A percentile compares a stretch with the other conserved stretches of the same genome.
Evolutionary conservation across 2,888 invertebrate genomes (phyloP).

Genomic region (Agelastica alni): DNA sequence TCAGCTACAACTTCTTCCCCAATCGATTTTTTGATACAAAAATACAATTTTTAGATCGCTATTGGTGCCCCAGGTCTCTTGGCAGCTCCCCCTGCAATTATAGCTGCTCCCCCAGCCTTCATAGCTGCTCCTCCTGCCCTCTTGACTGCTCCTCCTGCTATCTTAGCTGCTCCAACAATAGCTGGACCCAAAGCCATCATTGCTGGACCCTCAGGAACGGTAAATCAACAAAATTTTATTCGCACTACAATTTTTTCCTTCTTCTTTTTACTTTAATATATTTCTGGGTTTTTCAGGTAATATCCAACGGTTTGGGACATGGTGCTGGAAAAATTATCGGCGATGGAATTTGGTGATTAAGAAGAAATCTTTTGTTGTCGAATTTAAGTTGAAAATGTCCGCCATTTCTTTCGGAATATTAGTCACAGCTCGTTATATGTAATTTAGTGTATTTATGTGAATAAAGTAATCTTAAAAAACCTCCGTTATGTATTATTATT

Average conservation of each 20-base stretch:
- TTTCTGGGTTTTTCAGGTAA: background rate
- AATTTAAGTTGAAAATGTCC: too few relatives aligned
- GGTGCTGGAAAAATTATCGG: background rate
- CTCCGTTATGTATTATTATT: too few relatives aligned
- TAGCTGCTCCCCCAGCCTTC: background rate
- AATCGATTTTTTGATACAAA: too few relatives aligned
- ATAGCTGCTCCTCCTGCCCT: constrained; percentile 5
- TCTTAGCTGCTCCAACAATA: background rate
- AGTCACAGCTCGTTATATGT: too few relatives aligned
- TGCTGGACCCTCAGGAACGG: constrained; percentile 35
- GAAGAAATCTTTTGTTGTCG: too few relatives aligned
- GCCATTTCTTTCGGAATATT: too few relatives aligned
- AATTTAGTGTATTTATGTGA: too few relatives aligned
- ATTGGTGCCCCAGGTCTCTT: constrained; percentile 34
- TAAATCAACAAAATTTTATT: constrained; percentile 2
- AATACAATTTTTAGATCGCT: too few relatives aligned
- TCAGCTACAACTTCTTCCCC: too few relatives aligned
- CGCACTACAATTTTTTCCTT: too few relatives aligned
- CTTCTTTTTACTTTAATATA: too few relatives aligned
- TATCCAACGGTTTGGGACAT: background rate
- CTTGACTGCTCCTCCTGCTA: constrained; percentile 4
- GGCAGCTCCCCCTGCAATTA: constrained; percentile 19
- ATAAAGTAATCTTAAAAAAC: too few relatives aligned
- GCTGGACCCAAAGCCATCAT: constrained; percentile 20
- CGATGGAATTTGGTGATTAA: background rate